Base-by-base conservation (phyloP, 2,797 vertebrate species). In the Chanos chanos region DNA sequence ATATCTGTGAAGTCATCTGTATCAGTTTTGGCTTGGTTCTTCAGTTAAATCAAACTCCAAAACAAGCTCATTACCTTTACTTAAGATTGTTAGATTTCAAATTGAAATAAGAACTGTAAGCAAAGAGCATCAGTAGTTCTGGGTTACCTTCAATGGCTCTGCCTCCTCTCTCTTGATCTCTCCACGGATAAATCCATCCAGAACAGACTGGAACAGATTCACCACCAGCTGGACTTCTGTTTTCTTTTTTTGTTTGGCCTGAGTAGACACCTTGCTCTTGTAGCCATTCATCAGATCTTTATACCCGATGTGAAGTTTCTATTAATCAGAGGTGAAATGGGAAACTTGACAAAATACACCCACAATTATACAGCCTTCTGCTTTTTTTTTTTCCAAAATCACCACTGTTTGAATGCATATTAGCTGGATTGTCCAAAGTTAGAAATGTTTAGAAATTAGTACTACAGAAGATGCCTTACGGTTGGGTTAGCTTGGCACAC, bases 141-240 rank as follows among this genome's bases (percentile, higher is more conserved):
- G 8, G 2, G 4, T 3, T 75, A 90, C 88, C 86, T 88, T 89
- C 22, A 61, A 1, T n/a, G 83, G 83, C 43, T 92, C 92, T 0
- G 71, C 75, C 9, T 94, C 94, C 0, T 71, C 75, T 67, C 82
- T 89, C 83, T 93, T 96, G 7, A 84, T 73, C 66, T 94, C 87
- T 0, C 80, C 85, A 5, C 96, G 87, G 7, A 94, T 92, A 55
- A 98, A 99, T 52, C 94, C 94, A 15, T 98, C 96, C 60, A 99
- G 83, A 69, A 99, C 84, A 0, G 95, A 95, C 62, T 96, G 93
- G 85, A 99, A 99, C 37, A 98, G 86, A 77, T 98, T 98, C 55
- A 97, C 88, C 71, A 98, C 96, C 77, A 96, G 84, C 5, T 92
- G 87, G 39, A 95, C 83, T 55, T 98, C 96, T 0, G 55, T 61